Evolutionary conservation across 2,113 vertebrate genomes (phyloP).

Genomic region (Plotosus lineatus): DNA sequence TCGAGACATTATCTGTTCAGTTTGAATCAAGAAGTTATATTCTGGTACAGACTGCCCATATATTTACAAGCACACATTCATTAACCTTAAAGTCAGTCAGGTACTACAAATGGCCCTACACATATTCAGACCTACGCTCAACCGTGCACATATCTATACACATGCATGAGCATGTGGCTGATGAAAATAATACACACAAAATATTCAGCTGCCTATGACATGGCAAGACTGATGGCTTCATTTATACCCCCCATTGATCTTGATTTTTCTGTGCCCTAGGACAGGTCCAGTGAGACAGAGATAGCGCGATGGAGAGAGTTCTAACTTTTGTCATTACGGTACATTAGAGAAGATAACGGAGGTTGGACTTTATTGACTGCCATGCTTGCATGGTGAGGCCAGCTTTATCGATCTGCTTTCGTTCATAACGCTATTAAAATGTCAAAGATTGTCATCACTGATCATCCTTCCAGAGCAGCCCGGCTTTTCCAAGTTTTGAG

Average conservation of each 20-base stretch:
- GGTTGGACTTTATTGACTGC: conserved; percentile 39
- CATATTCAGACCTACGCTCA: background rate
- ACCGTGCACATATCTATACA: background rate
- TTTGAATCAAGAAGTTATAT: background rate
- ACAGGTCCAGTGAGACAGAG: background rate
- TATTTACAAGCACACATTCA: background rate
- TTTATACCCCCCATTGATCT: conserved; percentile 42
- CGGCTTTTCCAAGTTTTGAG: background rate
- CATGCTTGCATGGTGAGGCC: conserved; percentile 24
- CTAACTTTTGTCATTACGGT: conserved; percentile 35
- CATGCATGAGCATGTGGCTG: background rate
- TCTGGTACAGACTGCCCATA: background rate
- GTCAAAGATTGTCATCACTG: conserved; percentile 40
- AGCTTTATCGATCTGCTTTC: conserved; percentile 36
- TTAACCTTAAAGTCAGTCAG: background rate
- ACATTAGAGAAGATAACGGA: conserved; percentile 33
- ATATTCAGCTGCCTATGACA: conserved; percentile 24
- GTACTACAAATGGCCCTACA: background rate
- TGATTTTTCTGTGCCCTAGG: conserved; percentile 16
- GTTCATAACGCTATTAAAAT: conserved; percentile 34
- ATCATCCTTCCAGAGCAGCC: conserved; percentile 5
- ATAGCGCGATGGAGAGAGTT: background rate
- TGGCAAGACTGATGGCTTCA: conserved; percentile 32
- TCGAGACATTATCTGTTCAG: background rate
- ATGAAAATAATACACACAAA: background rate